Base-by-base conservation (phyloP, 1,140 invertebrate species). In the Drosophila ambigua region DNA sequence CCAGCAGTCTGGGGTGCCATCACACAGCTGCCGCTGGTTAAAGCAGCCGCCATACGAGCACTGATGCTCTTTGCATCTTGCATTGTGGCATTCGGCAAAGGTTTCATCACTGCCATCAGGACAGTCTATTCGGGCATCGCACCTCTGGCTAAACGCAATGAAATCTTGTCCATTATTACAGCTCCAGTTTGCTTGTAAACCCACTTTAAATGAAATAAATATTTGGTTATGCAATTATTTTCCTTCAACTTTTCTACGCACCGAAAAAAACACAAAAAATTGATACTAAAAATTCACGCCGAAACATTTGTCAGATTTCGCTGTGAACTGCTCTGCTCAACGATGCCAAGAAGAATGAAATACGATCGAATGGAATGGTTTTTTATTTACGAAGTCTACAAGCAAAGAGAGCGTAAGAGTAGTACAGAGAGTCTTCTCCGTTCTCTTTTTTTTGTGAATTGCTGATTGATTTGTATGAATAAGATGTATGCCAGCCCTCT, bases 21-120 rank as follows among this genome's bases (percentile, higher is more conserved):
- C 93, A 69, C 95, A 95, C 24, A 82, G 83, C 0, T 79, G 75
- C 39, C 93, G 92, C 6, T 92, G 90, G 28, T 92, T 81, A 6
- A 95, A 92, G 55, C 95, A 95, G 1, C 92, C 93, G 2, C 95
- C 94, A 58, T 95, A 90, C 5, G 91, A 68, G 63, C 95, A 95
- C 6, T 92, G 90, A 84, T 93, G 92, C 0, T 90, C 67, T 2
- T 85, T 79, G 57, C 94, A 94, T 0, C 78, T 74, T 45, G 92
- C 15, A 1, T 76, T 23, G 28, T 48, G 23, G 48, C 89, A 91
- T 11, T 71, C 16, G 23, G 75, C 68, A 13, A 71, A 77, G 8
- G 68, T 92, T 90, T 96, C 95, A 91, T 96, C 95, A 2, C 93
- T 94, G 16, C 92, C 91, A 81, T 94, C 93, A 0, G 39, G 4